phyloP scores from a whole-genome alignment of 2,888 invertebrate genomes.

The Byasa hedistus region DNA sequence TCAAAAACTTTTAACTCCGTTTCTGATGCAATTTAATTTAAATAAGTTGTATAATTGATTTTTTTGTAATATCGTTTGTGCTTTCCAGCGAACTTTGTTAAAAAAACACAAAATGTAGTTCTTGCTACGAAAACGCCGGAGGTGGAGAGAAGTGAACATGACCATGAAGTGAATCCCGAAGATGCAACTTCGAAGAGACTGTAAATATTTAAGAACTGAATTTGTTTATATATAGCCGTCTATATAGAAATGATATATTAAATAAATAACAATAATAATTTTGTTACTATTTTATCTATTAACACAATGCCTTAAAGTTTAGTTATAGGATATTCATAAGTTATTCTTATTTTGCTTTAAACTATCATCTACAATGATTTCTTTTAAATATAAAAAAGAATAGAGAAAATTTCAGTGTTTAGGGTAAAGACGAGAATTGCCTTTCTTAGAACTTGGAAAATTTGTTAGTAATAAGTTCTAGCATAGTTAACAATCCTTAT shows the following conservation, averaged over 20 bases:
- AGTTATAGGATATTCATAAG: too few species aligned
- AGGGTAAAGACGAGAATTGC: background rate
- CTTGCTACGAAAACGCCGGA: background rate
- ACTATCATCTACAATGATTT: background rate
- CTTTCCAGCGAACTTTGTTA: conserved; percentile 2
- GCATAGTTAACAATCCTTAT: too few species aligned
- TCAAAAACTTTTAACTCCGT: too few species aligned
- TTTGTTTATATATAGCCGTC: background rate
- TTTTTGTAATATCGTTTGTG: background rate
- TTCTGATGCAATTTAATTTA: too few species aligned
- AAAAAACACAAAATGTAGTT: conserved; percentile 5
- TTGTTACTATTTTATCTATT: too few species aligned
- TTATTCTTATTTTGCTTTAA: too few species aligned
- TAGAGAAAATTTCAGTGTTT: too few species aligned
- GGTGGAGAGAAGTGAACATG: background rate
- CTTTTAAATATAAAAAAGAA: too few species aligned
- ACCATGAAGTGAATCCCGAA: background rate
- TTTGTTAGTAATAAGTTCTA: too few species aligned
- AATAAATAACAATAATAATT: background rate
- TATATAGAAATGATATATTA: background rate
- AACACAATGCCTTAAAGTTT: too few species aligned
- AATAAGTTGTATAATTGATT: too few species aligned
- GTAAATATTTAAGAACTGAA: background rate
- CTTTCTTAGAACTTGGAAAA: background rate
- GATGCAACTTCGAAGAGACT: background rate